phyloP scores from a whole-genome alignment of 2,888 invertebrate genomes.

The Nomada goodeniana region DNA sequence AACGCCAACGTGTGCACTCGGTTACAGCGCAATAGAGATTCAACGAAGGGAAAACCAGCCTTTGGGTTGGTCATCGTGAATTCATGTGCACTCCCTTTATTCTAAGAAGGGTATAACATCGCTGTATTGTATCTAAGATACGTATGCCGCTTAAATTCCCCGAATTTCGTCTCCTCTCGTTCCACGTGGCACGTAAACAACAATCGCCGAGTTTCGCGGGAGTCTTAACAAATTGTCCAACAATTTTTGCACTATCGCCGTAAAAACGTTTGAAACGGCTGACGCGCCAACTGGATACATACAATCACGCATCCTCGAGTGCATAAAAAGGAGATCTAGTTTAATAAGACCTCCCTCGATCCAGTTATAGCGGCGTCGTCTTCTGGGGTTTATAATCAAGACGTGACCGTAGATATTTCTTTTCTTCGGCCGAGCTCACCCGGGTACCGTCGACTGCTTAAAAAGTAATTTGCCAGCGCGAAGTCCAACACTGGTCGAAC shows the following conservation, averaged over 20 bases:
- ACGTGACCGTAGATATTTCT: not conserved
- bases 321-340: not conserved
- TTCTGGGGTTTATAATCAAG: not conserved
- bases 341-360: constrained; percentile 4
- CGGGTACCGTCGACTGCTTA: constrained; percentile 7
- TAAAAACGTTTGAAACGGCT: not conserved
- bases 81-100: constrained; percentile 37
- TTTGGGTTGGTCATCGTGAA: constrained; percentile 6
- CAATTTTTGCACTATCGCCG: not conserved
- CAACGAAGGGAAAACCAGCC: constrained; percentile 18
- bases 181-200: constrained; percentile 5
- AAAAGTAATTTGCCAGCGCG: constrained; percentile 39
- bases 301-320: not conserved
- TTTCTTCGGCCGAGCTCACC: not conserved
- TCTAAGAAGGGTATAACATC: not conserved
- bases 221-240: not conserved
- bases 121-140: not conserved
- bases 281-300: not conserved
- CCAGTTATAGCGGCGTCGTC: not conserved
- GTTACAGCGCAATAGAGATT: constrained; percentile 14
- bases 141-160: not conserved
- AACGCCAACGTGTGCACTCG: not conserved
- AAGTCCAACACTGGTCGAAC: constrained; percentile 33
- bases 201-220: not conserved
- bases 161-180: not conserved